A percentile compares a stretch with the other conserved stretches of the same genome.
Evolutionary conservation across 2,888 invertebrate genomes (phyloP).

Genomic region (Saturnia pavonia): DNA sequence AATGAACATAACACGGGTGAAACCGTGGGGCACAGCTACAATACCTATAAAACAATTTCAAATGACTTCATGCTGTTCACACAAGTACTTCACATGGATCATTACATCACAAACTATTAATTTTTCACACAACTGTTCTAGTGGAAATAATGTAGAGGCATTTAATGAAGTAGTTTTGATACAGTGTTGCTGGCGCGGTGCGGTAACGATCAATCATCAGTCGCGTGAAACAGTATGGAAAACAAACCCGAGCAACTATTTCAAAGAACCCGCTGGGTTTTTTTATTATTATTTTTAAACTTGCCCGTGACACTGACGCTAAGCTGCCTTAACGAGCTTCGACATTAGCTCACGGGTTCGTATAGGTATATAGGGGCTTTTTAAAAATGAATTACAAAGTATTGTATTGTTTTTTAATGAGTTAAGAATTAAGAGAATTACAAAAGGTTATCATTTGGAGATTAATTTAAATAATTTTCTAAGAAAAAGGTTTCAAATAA

Average conservation of each 20-base stretch:
- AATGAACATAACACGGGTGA: no score
- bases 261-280: constrained; percentile 62
- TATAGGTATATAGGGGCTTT: constrained; percentile 58
- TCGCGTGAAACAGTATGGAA: constrained; percentile 51
- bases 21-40: no score
- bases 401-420: constrained; percentile 34
- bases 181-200: constrained; percentile 30
- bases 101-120: not conserved
- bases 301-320: constrained; percentile 78
- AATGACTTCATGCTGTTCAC: constrained; percentile 21
- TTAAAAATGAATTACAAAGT: constrained; percentile 64
- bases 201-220: constrained; percentile 66
- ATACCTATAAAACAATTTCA: not conserved
- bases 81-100: constrained; percentile 15
- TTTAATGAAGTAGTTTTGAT: constrained; percentile 39
- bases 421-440: not conserved
- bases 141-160: constrained; percentile 27
- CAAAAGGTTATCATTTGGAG: not conserved
- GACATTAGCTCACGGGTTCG: constrained; percentile 72
- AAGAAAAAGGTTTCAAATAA: no score
- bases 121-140: not conserved
- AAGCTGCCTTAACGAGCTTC: constrained; percentile 77
- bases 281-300: constrained; percentile 67
- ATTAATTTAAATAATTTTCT: not conserved
- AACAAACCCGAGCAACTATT: constrained; percentile 67